Evolutionary conservation across 2,113 vertebrate species (phyloP).

Genomic region (Vulpes ferrilata): DNA sequence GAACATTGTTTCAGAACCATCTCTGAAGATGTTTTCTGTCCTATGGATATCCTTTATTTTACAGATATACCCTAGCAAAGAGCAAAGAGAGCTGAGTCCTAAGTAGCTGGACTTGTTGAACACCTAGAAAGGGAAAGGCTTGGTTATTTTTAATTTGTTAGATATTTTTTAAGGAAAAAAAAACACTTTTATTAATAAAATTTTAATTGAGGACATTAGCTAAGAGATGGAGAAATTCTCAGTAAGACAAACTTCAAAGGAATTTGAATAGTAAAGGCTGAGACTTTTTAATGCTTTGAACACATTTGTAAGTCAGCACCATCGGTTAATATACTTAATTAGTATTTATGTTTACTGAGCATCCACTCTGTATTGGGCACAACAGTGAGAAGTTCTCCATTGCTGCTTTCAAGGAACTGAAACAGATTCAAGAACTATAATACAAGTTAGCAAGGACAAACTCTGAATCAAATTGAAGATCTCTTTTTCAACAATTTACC

Average conservation of each 20-base stretch:
- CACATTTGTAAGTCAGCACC: background rate
- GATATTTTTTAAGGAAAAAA: background rate
- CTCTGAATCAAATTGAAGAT: background rate
- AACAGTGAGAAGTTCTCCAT: background rate
- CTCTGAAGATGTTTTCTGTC: background rate
- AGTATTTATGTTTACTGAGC: background rate
- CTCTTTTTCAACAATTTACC: background rate
- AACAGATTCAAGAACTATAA: background rate
- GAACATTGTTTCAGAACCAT: background rate
- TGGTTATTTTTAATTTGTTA: background rate
- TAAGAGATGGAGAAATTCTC: background rate
- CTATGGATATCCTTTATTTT: background rate
- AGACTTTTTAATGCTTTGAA: background rate
- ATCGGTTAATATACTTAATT: background rate
- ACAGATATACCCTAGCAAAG: background rate
- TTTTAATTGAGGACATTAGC: background rate
- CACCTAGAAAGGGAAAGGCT: background rate
- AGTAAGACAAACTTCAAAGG: constrained; percentile 1
- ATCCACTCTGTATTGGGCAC: background rate
- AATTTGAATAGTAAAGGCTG: background rate
- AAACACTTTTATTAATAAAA: background rate
- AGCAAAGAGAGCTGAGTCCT: background rate
- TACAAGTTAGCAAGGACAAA: background rate
- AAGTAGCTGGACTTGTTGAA: background rate
- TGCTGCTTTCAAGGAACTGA: background rate